phyloP scores from a whole-genome alignment of 2,888 invertebrate species.

The Balanococcus diminutus region DNA sequence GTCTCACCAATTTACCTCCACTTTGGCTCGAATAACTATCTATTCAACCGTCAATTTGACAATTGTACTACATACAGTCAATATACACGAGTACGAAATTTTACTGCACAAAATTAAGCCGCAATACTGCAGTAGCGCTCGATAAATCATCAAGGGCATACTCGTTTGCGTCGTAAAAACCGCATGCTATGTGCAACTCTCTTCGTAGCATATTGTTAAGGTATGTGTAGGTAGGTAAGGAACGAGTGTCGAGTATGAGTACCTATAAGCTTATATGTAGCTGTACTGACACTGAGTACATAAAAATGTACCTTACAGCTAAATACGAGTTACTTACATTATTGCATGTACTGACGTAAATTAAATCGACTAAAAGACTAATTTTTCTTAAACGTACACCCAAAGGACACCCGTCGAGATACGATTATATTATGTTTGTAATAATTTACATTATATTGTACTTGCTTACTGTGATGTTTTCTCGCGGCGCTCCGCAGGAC shows the following conservation, averaged over 20 bases:
- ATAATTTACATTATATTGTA: conserved; percentile 32
- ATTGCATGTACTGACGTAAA: background rate
- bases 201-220: background rate
- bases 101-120: background rate
- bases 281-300: background rate
- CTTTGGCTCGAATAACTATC: too few species aligned
- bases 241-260: background rate
- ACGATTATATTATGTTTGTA: conserved; percentile 13
- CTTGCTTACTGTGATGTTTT: background rate
- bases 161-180: background rate
- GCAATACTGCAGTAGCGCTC: background rate
- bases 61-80: background rate
- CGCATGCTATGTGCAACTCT: background rate
- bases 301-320: too few species aligned
- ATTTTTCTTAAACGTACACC: conserved; percentile 3
- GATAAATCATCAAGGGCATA: conserved; percentile 15
- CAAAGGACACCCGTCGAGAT: conserved; percentile 23
- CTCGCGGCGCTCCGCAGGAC: conserved; percentile 3
- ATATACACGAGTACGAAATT: background rate
- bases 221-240: background rate
- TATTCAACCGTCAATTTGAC: background rate
- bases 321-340: too few species aligned
- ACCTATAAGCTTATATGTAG: background rate
- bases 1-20: too few species aligned
- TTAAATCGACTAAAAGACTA: background rate